Percentiles rank a stretch among this genome's conserved stretches.
Conservation (phyloP, 2,113 vertebrate genomes). For the Eidolon helvum region DNA sequence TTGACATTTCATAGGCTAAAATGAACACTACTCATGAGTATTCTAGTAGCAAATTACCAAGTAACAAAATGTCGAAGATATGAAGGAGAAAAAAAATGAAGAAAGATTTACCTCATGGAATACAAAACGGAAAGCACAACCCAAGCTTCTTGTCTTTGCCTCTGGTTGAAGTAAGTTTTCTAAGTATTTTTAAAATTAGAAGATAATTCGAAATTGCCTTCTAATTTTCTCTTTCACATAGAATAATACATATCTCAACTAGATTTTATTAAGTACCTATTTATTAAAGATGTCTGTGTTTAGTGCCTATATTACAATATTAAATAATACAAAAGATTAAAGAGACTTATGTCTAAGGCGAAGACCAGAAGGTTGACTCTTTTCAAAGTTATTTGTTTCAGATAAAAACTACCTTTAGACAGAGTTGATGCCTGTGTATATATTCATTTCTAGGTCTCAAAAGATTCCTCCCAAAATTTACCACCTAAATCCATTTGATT, state of each 20-base stretch:
- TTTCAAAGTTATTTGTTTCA: constrained; percentile 39
- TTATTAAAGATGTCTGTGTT: neutral
- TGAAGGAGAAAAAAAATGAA: neutral
- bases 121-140: neutral
- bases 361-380: constrained; percentile 4
- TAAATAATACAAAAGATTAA: neutral
- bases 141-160: neutral
- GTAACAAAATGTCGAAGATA: neutral
- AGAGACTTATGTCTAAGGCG: neutral
- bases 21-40: neutral
- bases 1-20: neutral
- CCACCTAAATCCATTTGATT: constrained; percentile 45
- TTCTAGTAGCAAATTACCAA: neutral
- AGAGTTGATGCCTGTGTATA: neutral
- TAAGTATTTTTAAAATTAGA: no score
- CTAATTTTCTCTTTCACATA: neutral
- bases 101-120: neutral
- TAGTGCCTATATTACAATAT: neutral
- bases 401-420: neutral
- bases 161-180: neutral
- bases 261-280: neutral
- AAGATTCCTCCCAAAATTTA: neutral
- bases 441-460: neutral
- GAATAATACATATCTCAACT: neutral
- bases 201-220: neutral